These are phyloP conservation scores for Pogonus chalceus DNA, from an alignment of 1,140 invertebrate species.

Conservation along the genomic window DNA sequence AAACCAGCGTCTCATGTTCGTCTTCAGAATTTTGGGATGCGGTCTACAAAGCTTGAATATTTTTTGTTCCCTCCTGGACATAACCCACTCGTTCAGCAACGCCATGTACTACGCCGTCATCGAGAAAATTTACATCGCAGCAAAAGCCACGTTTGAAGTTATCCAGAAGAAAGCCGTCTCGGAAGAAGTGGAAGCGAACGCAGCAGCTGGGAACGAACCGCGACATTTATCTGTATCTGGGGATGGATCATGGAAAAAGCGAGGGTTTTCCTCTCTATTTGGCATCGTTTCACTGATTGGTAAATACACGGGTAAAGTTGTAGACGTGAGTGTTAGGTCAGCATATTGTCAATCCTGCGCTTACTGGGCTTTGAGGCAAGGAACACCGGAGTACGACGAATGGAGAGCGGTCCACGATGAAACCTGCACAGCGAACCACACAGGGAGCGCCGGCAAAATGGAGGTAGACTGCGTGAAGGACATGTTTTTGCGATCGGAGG, in stretches of 20 bases:
- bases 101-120: constrained; percentile 14
- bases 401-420: constrained; percentile 17
- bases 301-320: constrained; percentile 21
- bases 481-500: constrained; percentile 21
- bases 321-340: constrained; percentile 21
- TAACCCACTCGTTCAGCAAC: constrained; percentile 6
- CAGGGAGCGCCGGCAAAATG: constrained; percentile 22
- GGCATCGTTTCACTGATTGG: constrained; percentile 21
- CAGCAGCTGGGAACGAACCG: constrained; percentile 14
- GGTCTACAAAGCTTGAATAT: constrained; percentile 16
- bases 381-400: constrained; percentile 13
- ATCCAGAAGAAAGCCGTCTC: constrained; percentile 7
- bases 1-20: constrained; percentile 19
- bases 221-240: constrained; percentile 20
- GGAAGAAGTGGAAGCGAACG: constrained; percentile 9
- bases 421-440: constrained; percentile 21
- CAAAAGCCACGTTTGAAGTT: constrained; percentile 9
- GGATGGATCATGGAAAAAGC: constrained; percentile 22
- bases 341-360: constrained; percentile 19
- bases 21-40: constrained; percentile 19
- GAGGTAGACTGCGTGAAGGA: constrained; percentile 20
- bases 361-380: constrained; percentile 14
- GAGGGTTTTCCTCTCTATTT: constrained; percentile 23
- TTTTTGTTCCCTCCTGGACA: constrained; percentile 21
- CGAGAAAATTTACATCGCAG: constrained; percentile 14